phyloP scores from a whole-genome alignment of 2,888 invertebrate species.

The Nymphalis c-album region DNA sequence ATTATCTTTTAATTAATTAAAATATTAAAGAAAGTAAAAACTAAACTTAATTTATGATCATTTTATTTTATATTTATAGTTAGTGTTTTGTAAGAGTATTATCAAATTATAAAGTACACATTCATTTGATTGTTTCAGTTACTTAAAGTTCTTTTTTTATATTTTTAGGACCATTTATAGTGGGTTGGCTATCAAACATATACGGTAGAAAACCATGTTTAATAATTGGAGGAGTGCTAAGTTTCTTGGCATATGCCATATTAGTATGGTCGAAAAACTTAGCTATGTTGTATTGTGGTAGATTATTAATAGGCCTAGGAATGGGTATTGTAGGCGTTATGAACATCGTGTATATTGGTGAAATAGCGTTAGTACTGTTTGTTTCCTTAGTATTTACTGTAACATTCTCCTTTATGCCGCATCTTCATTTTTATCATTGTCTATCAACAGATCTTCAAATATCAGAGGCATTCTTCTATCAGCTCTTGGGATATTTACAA shows the following conservation, averaged over 20 bases:
- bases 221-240: constrained; percentile 44
- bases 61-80: too few relatives aligned
- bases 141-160: neutral
- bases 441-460: constrained; percentile 49
- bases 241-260: constrained; percentile 42
- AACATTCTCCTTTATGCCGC: neutral
- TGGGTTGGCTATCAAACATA: constrained; percentile 48
- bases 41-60: too few relatives aligned
- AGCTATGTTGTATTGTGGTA: constrained; percentile 47
- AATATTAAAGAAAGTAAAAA: too few relatives aligned
- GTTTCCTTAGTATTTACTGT: neutral
- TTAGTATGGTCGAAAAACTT: constrained; percentile 45
- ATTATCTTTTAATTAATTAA: too few relatives aligned
- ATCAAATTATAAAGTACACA: too few relatives aligned
- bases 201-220: constrained; percentile 51
- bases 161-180: constrained; percentile 50
- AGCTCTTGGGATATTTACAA: constrained; percentile 45
- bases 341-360: constrained; percentile 54
- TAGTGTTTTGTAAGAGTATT: too few relatives aligned
- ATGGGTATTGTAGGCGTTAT: constrained; percentile 45
- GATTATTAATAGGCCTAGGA: constrained; percentile 47
- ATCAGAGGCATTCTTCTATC: constrained; percentile 54
- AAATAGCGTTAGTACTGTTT: constrained; percentile 51
- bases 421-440: constrained; percentile 14
- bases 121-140: neutral